Conservation (phyloP, 2,888 invertebrate genomes). For the Cetonia aurata region DNA sequence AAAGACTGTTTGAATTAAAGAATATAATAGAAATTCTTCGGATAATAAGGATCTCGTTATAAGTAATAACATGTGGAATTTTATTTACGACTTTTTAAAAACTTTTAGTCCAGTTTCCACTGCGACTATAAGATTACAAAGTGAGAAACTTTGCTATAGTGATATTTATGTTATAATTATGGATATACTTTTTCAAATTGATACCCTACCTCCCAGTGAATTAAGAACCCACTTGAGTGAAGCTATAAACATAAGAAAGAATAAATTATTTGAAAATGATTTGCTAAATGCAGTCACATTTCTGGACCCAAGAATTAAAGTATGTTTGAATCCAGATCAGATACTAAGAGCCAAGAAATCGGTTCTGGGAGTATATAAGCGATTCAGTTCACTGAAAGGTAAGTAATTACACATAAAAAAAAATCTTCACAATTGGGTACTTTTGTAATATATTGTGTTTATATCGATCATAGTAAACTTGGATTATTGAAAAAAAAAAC, state of each 20-base stretch:
- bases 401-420: too few species aligned
- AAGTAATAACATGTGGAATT: neutral
- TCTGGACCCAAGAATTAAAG: conserved; percentile 15
- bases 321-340: conserved; percentile 2
- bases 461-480: too few species aligned
- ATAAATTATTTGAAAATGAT: conserved; percentile 10
- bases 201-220: conserved; percentile 1
- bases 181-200: conserved; percentile 1
- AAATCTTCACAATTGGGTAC: too few species aligned
- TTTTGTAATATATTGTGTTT: too few species aligned
- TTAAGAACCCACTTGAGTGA: neutral
- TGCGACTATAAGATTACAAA: conserved; percentile 1
- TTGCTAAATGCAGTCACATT: conserved; percentile 12
- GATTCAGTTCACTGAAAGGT: neutral
- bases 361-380: neutral
- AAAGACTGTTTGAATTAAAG: conserved; percentile 31
- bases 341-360: neutral
- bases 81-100: conserved; percentile 4
- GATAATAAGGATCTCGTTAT: neutral
- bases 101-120: neutral
- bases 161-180: conserved; percentile 10
- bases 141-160: neutral
- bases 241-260: conserved; percentile 1
- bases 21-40: neutral
- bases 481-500: too few species aligned